Conservation (phyloP, 2,888 invertebrate genomes). For the Nomada ferruginata region DNA sequence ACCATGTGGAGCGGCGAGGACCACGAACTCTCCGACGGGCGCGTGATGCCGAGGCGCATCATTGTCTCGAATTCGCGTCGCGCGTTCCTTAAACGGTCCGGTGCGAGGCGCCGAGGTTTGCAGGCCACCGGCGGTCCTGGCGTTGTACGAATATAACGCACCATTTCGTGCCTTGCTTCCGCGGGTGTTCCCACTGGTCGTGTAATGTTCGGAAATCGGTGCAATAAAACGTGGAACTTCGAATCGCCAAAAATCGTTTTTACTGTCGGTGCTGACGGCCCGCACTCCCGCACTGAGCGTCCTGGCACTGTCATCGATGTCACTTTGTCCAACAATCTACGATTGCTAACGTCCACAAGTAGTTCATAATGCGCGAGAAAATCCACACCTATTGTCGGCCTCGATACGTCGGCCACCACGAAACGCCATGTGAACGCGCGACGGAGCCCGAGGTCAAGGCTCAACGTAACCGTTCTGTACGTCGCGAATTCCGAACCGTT, state of each 20-base stretch:
- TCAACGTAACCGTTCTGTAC: not conserved
- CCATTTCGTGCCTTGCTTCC: not conserved
- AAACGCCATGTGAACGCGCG: not conserved
- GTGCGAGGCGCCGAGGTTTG: not conserved
- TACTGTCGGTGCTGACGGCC: too few relatives aligned
- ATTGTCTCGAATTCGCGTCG: not conserved
- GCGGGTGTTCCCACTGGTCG: not conserved
- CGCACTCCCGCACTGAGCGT: not conserved
- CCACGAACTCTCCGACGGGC: slow-evolving; percentile 1
- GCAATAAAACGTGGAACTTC: too few relatives aligned
- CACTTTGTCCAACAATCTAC: not conserved
- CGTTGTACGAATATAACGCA: not conserved
- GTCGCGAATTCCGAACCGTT: not conserved
- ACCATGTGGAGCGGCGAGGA: not conserved
- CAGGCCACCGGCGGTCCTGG: not conserved
- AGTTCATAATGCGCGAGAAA: too few relatives aligned
- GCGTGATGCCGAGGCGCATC: not conserved
- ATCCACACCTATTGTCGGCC: not conserved
- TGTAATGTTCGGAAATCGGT: too few relatives aligned
- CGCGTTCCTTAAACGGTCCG: not conserved
- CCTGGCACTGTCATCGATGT: not conserved
- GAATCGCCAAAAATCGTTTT: too few relatives aligned
- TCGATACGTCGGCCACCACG: slow-evolving; percentile 10
- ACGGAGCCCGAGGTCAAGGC: not conserved
- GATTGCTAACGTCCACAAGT: not conserved